Base-by-base conservation (phyloP, 2,113 vertebrate genomes). In the Leucosticte australis region DNA sequence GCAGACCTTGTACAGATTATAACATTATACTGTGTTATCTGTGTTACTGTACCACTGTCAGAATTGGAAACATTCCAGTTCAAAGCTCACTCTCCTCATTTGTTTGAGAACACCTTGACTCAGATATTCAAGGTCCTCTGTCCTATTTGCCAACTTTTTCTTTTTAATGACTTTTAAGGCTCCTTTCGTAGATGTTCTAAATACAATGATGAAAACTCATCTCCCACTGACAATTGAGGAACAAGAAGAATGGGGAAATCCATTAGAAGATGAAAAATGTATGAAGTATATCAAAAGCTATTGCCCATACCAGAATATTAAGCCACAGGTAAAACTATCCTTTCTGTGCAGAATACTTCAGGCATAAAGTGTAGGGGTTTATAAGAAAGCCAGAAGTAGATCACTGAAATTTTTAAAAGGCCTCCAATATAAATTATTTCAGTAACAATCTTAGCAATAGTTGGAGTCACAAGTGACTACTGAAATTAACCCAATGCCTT, bases 201-300 rank as follows among this genome's bases (percentile, higher is more conserved):
- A 97, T 83, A 98, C 99, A 55, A 99, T 99, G 99, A 97, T 98
- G 98, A 98, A 99, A 70, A 97, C 97, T 55, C 95, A 97, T 62
- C 98, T 99, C 52, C 99, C 99, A 49, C 98, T 99, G 60, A 99
- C 99, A n/a, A 47, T 97, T 62, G 99, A 99, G 97, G 99, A 99
- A 94, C 97, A 98, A 90, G 99, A 99, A 73, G 99, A 99, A 92
- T 99, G 99, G 99, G 99, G 99, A 16, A 98, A 99, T 95, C 99
- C 99, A 44, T 88, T 98, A 44, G 96, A 95, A 87, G 97, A 99
- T 95, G 95, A 98, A 69, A 95, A 96, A 59, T 98, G 98, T 56
- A 97, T 96, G 95, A 97, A 97, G 50, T 97, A 97, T 95, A 99
- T 99, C 94, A 97, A 98, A 92, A 98, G 97, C 87, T 99, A 99